Evolutionary conservation across 2,113 vertebrate genomes (phyloP).

Genomic region (Fukomys damarensis): DNA sequence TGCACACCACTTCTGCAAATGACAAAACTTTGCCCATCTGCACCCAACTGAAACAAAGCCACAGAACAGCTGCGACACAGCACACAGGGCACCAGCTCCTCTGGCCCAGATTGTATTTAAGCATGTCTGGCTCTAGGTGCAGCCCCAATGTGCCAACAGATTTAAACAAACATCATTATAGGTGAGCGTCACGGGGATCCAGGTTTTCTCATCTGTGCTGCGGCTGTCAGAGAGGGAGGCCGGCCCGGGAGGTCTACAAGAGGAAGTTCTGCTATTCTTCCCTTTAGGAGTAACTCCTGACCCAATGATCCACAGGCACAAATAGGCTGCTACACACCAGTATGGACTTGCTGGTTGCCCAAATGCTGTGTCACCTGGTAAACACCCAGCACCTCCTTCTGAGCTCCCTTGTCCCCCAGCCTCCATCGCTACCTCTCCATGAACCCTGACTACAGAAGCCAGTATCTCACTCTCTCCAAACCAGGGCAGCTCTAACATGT

Average conservation of each 20-base stretch:
- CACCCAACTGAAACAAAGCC: not conserved
- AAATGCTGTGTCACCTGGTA: not conserved
- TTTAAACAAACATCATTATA: conserved; percentile 57
- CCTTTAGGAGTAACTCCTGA: not conserved
- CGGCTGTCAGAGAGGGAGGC: not conserved
- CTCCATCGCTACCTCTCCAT: not conserved
- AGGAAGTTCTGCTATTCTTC: not conserved
- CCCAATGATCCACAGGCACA: not conserved
- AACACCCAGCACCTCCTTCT: not conserved
- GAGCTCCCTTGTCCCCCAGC: not conserved
- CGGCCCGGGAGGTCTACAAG: not conserved
- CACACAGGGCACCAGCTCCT: not conserved
- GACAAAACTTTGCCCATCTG: not conserved
- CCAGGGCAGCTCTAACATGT: not conserved
- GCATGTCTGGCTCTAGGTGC: conserved; percentile 46
- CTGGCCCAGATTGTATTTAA: not conserved
- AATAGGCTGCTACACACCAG: not conserved
- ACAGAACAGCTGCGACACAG: not conserved
- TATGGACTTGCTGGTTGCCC: not conserved
- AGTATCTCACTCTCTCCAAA: not conserved
- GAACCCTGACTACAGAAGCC: not conserved
- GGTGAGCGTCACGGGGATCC: not conserved
- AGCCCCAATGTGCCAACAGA: conserved; percentile 1
- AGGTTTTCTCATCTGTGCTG: not conserved
- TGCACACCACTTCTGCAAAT: not conserved